Conservation (phyloP, 2,113 vertebrate species). For the Pomatostomus ruficeps region DNA sequence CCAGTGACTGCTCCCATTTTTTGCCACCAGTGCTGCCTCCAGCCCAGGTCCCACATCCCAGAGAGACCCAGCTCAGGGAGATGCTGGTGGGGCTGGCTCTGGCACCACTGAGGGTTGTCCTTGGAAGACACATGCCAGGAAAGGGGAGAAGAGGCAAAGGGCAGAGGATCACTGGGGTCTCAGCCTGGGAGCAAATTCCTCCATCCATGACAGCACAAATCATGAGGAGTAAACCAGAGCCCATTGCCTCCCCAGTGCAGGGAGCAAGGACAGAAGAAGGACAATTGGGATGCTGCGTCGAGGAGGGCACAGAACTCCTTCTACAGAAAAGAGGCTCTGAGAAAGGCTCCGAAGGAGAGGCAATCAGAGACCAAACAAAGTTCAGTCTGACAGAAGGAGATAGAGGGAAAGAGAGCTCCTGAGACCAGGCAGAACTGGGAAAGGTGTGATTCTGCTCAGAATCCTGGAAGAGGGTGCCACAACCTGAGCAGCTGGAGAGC, state of each 20-base stretch:
- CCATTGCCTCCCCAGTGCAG: too few species aligned
- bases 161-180: neutral
- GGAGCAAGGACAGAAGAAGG: neutral
- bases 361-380: neutral
- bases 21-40: neutral
- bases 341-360: neutral
- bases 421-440: neutral
- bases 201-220: too few species aligned
- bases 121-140: neutral
- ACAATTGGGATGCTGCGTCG: fast-evolving
- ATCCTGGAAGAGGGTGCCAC: neutral
- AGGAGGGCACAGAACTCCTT: neutral
- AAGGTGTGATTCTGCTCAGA: neutral
- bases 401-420: neutral
- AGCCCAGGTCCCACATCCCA: fast-evolving
- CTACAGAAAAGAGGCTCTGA: neutral
- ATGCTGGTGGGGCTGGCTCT: neutral
- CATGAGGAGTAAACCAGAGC: neutral
- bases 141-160: neutral
- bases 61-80: neutral
- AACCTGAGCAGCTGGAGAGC: neutral
- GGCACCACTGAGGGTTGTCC: neutral
- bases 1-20: fast-evolving
- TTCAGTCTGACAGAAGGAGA: neutral
- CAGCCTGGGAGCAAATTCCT: neutral